Evolutionary conservation across 2,797 vertebrate species (phyloP).

Genomic region (Lagocephalus sceleratus): DNA sequence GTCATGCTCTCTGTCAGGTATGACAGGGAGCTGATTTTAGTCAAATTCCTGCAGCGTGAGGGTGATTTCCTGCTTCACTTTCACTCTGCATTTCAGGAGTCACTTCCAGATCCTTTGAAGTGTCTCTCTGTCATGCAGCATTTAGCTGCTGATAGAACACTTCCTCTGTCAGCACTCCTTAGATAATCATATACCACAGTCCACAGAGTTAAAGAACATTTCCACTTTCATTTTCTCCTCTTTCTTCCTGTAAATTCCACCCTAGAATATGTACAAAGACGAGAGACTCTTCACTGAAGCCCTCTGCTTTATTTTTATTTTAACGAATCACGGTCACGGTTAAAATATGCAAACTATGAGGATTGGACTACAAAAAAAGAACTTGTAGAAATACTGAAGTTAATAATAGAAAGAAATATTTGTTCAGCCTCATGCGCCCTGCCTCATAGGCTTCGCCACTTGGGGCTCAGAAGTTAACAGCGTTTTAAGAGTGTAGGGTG

Average conservation of each 20-base stretch:
- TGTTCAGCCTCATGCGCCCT: slow-evolving; percentile 15
- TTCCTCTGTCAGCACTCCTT: slow-evolving; percentile 68
- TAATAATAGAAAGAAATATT: slow-evolving; percentile 14
- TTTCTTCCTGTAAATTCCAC: slow-evolving; percentile 33
- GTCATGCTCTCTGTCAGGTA: slow-evolving; percentile 58
- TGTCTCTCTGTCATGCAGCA: slow-evolving; percentile 74
- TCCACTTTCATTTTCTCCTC: slow-evolving; percentile 35
- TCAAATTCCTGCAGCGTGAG: slow-evolving; percentile 64
- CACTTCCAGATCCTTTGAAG: slow-evolving; percentile 77
- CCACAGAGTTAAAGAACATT: slow-evolving; percentile 43
- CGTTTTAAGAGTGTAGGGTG: slow-evolving; percentile 58
- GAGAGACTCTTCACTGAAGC: slow-evolving; percentile 31
- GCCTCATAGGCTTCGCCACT: slow-evolving; percentile 32
- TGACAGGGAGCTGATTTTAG: slow-evolving; percentile 51
- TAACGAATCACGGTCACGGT: slow-evolving; percentile 16
- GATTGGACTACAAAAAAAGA: not conserved
- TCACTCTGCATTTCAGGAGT: slow-evolving; percentile 70
- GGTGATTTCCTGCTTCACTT: slow-evolving; percentile 75
- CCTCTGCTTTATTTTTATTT: slow-evolving; percentile 13
- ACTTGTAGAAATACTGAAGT: not conserved
- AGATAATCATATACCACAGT: slow-evolving; percentile 67
- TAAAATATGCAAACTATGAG: slow-evolving; percentile 2
- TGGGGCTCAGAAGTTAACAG: slow-evolving; percentile 60
- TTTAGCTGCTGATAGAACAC: slow-evolving; percentile 74
- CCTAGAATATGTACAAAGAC: slow-evolving; percentile 40